Evolutionary conservation across 1,140 invertebrate species (phyloP).

Genomic region (Ooceraea biroi): DNA sequence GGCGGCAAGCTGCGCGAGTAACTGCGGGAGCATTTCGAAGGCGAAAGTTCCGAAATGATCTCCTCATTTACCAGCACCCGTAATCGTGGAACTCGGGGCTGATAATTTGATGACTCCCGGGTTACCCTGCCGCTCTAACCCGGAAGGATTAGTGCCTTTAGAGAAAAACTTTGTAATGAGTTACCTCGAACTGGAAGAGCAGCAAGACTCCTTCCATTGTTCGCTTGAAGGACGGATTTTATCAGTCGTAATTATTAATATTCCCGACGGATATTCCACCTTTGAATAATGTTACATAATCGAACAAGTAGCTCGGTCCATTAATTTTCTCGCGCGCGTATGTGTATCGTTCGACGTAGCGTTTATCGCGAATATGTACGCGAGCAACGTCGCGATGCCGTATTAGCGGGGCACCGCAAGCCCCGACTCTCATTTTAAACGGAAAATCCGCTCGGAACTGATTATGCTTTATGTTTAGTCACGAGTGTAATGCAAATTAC

Average conservation of each 20-base stretch:
- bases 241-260: conserved; percentile 63
- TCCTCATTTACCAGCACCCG: conserved; percentile 53
- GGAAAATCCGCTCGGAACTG: not conserved
- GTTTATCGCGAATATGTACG: not conserved
- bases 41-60: conserved; percentile 58
- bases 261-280: conserved; percentile 12
- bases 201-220: not conserved
- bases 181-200: not conserved
- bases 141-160: conserved; percentile 46
- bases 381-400: not conserved
- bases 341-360: not conserved
- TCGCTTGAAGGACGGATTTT: not conserved
- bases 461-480: conserved; percentile 42
- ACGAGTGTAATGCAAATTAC: not conserved
- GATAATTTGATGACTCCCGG: conserved; percentile 67
- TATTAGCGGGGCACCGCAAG: conserved; percentile 10
- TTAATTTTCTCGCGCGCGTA: conserved; percentile 37
- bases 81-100: conserved; percentile 49
- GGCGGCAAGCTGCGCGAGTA: not conserved
- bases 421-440: not conserved
- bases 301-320: not conserved
- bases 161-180: conserved; percentile 69
- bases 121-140: not conserved
- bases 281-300: conserved; percentile 24
- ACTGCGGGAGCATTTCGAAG: conserved; percentile 32